Evolutionary conservation across 2,888 invertebrate species (phyloP), one percentile per base, ranked within the genome.

Genomic region (Lepidocyrtoides sp.): DNA sequence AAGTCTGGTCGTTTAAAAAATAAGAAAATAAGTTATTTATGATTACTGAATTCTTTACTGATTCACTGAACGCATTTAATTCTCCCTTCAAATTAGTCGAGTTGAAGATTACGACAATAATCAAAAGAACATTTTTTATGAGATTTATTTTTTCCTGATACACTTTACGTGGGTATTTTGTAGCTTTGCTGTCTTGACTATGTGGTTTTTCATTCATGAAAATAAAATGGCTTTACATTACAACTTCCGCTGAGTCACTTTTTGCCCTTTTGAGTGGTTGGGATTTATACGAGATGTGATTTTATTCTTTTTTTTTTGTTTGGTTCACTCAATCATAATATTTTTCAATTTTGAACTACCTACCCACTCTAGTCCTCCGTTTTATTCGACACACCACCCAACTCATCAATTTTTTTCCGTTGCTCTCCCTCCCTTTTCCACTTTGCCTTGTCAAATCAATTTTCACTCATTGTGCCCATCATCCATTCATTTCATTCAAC

Each of bases 191-290:
- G 29, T 2, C 36, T 75, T 44, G 72, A 20, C n/a, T 69, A 20
- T 12, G 4, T 26, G 17, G 32, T n/a, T 32, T 66, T 29, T 29
- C 26, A 51, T 77, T 77, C 20, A 44, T 44, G n/a, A 72, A 36
- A 23, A 48, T 23, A 12, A 75, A 75, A 75, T 10, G 41, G 2
- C 41, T n/a, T 66, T 12, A 3, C 1, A 14, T 66, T 57, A 20
- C 20, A 86, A 75, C 75, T 75, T 86, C 75, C 86, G 86, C 86
- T 86, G 86, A 86, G 86, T 86, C 86, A 86, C 54, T 63, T 66
- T 66, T 75, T 86, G 75, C 75, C 86, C 86, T 75, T 86, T 75
- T 86, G n/a, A 17, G 51, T 20, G 7, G 29, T 5, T 36, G 72
- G 20, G 26, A 26, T n/a, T 63, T 63, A n/a, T n/a, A n/a, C n/a